These are phyloP conservation scores for Platyrinchus mystaceus DNA, from an alignment of 2,797 vertebrate species.

Conservation along the genomic window DNA sequence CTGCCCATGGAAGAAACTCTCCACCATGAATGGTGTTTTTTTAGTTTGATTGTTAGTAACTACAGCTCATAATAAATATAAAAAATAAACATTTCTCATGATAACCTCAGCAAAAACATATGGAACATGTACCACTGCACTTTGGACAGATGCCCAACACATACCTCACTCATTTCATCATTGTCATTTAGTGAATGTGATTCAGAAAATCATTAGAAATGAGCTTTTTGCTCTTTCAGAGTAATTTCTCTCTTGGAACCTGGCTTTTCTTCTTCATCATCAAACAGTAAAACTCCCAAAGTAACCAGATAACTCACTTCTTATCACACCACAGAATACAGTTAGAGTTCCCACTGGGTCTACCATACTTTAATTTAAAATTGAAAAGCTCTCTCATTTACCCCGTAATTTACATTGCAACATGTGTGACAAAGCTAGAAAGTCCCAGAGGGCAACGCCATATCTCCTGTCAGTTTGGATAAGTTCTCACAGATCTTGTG, in stretches of 20 bases:
- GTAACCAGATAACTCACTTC: neutral
- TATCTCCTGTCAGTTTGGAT: conserved; percentile 1
- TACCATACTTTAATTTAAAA: neutral
- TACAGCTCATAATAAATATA: neutral
- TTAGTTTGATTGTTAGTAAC: neutral
- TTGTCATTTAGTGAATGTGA: neutral
- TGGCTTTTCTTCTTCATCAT: neutral
- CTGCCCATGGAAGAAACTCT: neutral
- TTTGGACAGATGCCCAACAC: neutral
- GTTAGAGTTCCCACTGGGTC: neutral
- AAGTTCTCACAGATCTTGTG: neutral
- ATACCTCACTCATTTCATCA: neutral
- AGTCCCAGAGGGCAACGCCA: neutral
- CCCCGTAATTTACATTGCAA: neutral
- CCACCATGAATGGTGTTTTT: neutral
- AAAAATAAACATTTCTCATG: neutral
- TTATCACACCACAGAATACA: neutral
- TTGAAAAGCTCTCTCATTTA: neutral
- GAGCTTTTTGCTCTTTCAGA: neutral
- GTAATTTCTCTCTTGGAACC: neutral
- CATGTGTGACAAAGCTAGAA: neutral
- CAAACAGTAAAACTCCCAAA: neutral
- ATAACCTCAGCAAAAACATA: neutral
- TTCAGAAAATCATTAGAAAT: neutral
- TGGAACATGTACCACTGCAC: neutral